phyloP scores from a whole-genome alignment of 2,888 invertebrate species.

The Calliopum simillimum region DNA sequence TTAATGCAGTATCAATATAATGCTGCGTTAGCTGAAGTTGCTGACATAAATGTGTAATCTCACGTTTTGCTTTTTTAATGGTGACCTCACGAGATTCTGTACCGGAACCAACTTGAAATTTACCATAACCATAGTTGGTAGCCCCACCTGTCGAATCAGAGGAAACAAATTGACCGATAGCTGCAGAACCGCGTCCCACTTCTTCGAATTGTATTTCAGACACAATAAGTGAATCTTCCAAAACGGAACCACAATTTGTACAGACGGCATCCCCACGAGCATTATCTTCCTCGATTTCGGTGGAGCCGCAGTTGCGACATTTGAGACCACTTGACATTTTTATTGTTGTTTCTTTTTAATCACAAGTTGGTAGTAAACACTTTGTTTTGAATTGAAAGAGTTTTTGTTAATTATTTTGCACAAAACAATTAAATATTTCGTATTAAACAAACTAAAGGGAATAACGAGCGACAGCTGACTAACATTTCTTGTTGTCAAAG shows the following conservation, averaged over 20 bases:
- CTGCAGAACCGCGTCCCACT: conserved; percentile 87
- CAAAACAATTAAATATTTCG: no score
- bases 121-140: conserved; percentile 80
- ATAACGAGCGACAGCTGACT: no score
- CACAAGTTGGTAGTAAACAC: no score
- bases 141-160: conserved; percentile 88
- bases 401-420: no score
- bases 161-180: conserved; percentile 94
- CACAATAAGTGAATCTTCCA: conserved; percentile 96
- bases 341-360: not conserved
- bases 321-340: conserved; percentile 74
- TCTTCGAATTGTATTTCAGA: conserved; percentile 97
- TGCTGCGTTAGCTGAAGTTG: conserved; percentile 90
- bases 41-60: conserved; percentile 86
- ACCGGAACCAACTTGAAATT: conserved; percentile 83
- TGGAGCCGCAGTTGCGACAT: conserved; percentile 88
- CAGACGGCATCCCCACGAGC: conserved; percentile 95
- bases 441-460: no score
- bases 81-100: conserved; percentile 95
- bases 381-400: no score
- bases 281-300: conserved; percentile 94
- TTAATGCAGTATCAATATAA: conserved; percentile 92
- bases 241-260: conserved; percentile 93
- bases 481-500: no score
- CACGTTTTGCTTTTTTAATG: conserved; percentile 85